Conservation (phyloP, 1,140 invertebrate species). For the Lepeophtheirus salmonis region DNA sequence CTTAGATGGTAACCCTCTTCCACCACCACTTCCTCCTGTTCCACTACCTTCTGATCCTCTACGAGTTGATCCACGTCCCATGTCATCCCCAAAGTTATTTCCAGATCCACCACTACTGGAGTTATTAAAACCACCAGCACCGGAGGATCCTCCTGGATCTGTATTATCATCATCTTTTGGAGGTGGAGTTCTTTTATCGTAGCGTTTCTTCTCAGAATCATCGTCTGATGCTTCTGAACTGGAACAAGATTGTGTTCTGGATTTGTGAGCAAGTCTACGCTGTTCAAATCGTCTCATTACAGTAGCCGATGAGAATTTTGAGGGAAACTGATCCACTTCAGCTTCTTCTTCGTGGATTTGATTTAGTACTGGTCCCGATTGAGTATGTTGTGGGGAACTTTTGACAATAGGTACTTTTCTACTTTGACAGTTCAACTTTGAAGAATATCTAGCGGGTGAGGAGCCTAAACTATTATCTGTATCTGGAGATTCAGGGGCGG, state of each 20-base stretch:
- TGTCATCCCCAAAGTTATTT: neutral
- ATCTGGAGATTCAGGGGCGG: neutral
- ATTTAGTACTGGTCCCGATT: slow-evolving; percentile 8
- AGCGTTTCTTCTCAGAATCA: slow-evolving; percentile 47
- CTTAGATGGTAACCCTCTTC: neutral
- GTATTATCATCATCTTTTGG: slow-evolving; percentile 27
- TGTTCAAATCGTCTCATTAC: slow-evolving; percentile 24
- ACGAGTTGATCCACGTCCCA: neutral
- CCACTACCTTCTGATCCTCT: neutral
- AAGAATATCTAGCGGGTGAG: slow-evolving; percentile 9
- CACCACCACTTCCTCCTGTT: neutral
- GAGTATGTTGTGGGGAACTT: neutral
- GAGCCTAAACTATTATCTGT: neutral
- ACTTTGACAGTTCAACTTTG: neutral
- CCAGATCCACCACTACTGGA: neutral
- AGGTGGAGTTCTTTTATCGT: slow-evolving; percentile 42
- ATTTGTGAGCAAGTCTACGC: slow-evolving; percentile 49
- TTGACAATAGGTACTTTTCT: neutral
- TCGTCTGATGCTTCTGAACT: slow-evolving; percentile 76
- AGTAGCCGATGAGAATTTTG: slow-evolving; percentile 21
- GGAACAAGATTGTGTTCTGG: slow-evolving; percentile 60
- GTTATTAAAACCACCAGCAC: too few relatives aligned
- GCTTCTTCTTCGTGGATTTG: slow-evolving; percentile 15
- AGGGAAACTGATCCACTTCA: slow-evolving; percentile 1
- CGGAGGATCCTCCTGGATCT: slow-evolving; percentile 28